A percentile compares a stretch with the other conserved stretches of the same genome.
These are phyloP conservation scores for Magallana ariakensis DNA, from an alignment of 1,140 invertebrate species.

Conservation along the genomic window DNA sequence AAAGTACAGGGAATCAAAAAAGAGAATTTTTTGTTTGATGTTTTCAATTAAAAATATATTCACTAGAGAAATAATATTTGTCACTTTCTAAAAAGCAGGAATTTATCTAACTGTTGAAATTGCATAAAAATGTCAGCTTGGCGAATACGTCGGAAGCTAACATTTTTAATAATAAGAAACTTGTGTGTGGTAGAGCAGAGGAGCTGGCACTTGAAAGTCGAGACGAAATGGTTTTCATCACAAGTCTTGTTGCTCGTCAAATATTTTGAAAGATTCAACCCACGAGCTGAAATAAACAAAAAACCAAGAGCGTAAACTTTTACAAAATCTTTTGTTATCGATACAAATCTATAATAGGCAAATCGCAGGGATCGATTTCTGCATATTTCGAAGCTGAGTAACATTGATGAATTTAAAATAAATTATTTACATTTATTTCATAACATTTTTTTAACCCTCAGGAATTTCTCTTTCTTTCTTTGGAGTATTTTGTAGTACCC, in stretches of 20 bases:
- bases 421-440: constrained; percentile 22
- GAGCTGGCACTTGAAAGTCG: constrained; percentile 21
- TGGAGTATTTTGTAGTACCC: neutral
- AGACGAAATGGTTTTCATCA: constrained; percentile 36
- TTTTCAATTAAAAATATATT: constrained; percentile 30
- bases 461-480: neutral
- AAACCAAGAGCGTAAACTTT: constrained; percentile 10
- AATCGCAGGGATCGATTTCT: constrained; percentile 2
- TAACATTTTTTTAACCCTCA: neutral
- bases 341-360: neutral
- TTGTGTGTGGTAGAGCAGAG: constrained; percentile 1
- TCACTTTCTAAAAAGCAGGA: constrained; percentile 28
- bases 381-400: constrained; percentile 15
- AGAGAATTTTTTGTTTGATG: neutral
- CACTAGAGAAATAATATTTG: constrained; percentile 11
- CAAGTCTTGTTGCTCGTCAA: constrained; percentile 15
- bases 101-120: constrained; percentile 33
- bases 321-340: constrained; percentile 4
- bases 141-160: neutral
- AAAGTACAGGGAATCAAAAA: no score
- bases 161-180: constrained; percentile 19
- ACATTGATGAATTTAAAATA: neutral
- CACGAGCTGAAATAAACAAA: neutral
- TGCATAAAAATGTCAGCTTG: constrained; percentile 32
- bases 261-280: neutral